phyloP scores from a whole-genome alignment of 2,797 vertebrate species.

The Otolemur crassicaudatus region DNA sequence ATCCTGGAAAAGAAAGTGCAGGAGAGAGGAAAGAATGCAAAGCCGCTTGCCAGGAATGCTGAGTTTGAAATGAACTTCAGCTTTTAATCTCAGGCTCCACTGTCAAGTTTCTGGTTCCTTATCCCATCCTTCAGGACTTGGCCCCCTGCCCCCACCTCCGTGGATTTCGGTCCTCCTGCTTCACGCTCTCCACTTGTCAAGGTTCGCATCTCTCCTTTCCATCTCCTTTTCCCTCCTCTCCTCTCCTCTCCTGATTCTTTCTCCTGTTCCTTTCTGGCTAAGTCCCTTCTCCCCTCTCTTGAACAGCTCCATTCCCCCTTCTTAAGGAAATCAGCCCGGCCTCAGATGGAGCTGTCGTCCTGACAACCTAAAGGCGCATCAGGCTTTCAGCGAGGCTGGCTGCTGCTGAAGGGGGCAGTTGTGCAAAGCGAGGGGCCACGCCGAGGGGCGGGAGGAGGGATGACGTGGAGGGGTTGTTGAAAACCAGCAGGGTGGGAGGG shows the following conservation, averaged over 20 bases:
- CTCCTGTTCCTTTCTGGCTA: background rate
- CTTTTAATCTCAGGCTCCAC: slow-evolving; percentile 60
- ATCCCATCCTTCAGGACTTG: background rate
- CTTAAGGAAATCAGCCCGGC: slow-evolving; percentile 87
- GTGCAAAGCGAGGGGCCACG: slow-evolving; percentile 79
- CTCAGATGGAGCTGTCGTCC: slow-evolving; percentile 92
- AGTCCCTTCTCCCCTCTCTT: background rate
- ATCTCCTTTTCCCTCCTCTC: background rate
- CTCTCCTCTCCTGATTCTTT: background rate
- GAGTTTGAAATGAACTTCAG: slow-evolving; percentile 64
- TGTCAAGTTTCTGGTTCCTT: slow-evolving; percentile 70
- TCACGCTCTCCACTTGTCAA: background rate
- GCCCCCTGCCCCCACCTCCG: background rate
- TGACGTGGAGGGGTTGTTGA: slow-evolving; percentile 77
- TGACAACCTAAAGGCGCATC: slow-evolving; percentile 91
- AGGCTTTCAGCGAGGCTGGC: slow-evolving; percentile 84
- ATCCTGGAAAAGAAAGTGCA: slow-evolving; percentile 70
- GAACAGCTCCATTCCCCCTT: slow-evolving; percentile 67
- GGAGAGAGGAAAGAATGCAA: slow-evolving; percentile 21
- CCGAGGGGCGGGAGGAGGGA: slow-evolving; percentile 77
- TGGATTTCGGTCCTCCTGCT: background rate
- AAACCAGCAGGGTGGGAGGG: slow-evolving; percentile 69
- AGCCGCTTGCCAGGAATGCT: slow-evolving; percentile 72
- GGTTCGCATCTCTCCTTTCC: background rate
- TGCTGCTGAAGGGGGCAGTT: slow-evolving; percentile 84